Base-by-base conservation (phyloP, 2,888 invertebrate genomes). In the Sinelater perroti region DNA sequence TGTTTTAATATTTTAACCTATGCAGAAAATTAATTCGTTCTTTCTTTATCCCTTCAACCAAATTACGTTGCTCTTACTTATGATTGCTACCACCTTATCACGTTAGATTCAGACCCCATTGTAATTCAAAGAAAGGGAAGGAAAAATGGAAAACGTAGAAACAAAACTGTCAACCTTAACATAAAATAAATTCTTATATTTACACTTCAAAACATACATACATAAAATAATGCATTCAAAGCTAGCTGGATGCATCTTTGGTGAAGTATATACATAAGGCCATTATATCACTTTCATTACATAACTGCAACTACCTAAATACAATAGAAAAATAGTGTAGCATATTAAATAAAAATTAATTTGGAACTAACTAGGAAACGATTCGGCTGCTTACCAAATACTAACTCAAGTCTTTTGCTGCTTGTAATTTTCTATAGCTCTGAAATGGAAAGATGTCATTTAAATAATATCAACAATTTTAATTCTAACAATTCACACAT, bases 171-270 rank as follows among this genome's bases (percentile, higher is more conserved):
- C n/a, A n/a, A n/a, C n/a, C n/a, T n/a, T n/a, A n/a, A 7, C 7
- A 24, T 24, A 24, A 24, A 24, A 24, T 24, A 28, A 28, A 28
- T 28, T 28, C 5, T n/a, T 28, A n/a, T 28, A 28, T 35, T 35
- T 35, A 35, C 35, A 35, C 18, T 35, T 35, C 18, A 35, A 35
- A 35, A 35, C 35, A 35, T 17, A 35, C 18, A 35, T 18, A 35
- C 18, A 35, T 17, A 35, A 35, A 14, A 35, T 35, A 35, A 35
- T n/a, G 17, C 18, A 35, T 18, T 18, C 35, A 16, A 33, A 14
- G 8, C 2, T 14, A 11, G 7, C 16, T 35, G 35, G 35, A 35
- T 35, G 18, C 17, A 17, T 35, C 30, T 35, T 35, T 35, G 17
- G 35, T 35, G 35, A 17, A 35, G 3, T 4, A 30, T 30, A n/a